Percentiles rank a stretch among this genome's conserved stretches.
Conservation (phyloP, 2,797 vertebrate genomes). For the Chanos chanos region DNA sequence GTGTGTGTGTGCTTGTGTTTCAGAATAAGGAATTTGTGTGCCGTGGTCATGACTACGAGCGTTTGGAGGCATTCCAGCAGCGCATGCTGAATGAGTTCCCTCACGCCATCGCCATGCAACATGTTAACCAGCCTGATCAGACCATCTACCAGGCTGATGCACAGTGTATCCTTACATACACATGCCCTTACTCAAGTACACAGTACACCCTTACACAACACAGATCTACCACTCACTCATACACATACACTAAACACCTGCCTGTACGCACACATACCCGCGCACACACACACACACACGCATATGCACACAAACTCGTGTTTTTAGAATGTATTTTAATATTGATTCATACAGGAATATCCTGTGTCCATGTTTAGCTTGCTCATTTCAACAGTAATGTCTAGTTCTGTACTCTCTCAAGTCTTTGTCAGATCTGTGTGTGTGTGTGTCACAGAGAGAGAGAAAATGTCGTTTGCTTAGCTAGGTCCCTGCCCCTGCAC, state of each 20-base stretch:
- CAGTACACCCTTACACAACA: constrained; percentile 2
- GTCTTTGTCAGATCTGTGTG: too few relatives aligned
- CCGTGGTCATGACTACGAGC: constrained; percentile 94
- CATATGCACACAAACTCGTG: neutral
- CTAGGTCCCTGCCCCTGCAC: too few relatives aligned
- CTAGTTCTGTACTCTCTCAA: too few relatives aligned
- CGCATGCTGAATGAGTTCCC: constrained; percentile 98
- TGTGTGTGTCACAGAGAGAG: too few relatives aligned
- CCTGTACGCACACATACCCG: constrained; percentile 6
- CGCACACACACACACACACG: neutral
- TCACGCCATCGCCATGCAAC: constrained; percentile 97
- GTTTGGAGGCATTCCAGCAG: constrained; percentile 96
- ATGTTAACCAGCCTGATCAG: constrained; percentile 96
- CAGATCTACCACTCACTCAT: neutral
- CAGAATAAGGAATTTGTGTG: constrained; percentile 99
- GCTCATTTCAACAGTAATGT: too few relatives aligned
- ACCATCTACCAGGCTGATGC: constrained; percentile 98
- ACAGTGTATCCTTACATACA: constrained; percentile 87
- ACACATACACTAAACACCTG: neutral
- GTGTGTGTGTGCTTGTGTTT: constrained; percentile 25
- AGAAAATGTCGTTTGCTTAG: too few relatives aligned
- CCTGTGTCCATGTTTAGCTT: too few relatives aligned
- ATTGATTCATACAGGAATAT: too few relatives aligned
- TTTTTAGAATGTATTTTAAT: too few relatives aligned
- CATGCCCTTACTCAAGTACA: neutral